These are phyloP conservation scores for Phrixothrix hirtus DNA, from an alignment of 2,888 invertebrate genomes.

Conservation along the genomic window DNA sequence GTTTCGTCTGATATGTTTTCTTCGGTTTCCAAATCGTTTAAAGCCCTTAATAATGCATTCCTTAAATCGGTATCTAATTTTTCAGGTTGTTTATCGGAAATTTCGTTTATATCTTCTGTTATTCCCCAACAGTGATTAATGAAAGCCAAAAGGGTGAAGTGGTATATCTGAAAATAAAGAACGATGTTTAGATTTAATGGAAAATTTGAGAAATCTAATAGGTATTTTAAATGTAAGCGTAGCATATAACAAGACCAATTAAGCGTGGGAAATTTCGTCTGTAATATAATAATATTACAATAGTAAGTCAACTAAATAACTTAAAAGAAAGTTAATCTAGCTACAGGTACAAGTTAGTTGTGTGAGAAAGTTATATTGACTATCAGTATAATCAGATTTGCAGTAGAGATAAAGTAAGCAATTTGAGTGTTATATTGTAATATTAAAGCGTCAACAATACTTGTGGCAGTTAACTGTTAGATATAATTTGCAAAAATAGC, in stretches of 20 bases:
- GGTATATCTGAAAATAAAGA: slow-evolving; percentile 10
- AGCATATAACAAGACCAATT: neutral
- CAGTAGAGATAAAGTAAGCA: too few relatives aligned
- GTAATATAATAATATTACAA: slow-evolving; percentile 7
- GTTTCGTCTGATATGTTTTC: slow-evolving; percentile 41
- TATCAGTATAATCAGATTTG: too few relatives aligned
- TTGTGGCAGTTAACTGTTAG: too few relatives aligned
- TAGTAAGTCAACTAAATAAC: slow-evolving; percentile 6
- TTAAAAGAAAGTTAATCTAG: slow-evolving; percentile 12
- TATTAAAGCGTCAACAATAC: too few relatives aligned
- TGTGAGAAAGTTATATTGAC: slow-evolving; percentile 12
- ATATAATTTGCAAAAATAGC: too few relatives aligned
- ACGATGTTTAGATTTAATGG: slow-evolving; percentile 1
- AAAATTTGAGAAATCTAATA: neutral
- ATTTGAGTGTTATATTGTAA: too few relatives aligned
- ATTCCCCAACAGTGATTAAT: slow-evolving; percentile 1
- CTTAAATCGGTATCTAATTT: slow-evolving; percentile 75
- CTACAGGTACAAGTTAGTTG: neutral
- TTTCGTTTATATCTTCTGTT: slow-evolving; percentile 55
- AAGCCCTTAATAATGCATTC: slow-evolving; percentile 74
- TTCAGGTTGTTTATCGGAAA: slow-evolving; percentile 47
- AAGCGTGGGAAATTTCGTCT: slow-evolving; percentile 3
- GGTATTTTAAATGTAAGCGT: neutral
- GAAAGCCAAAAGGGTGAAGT: slow-evolving; percentile 1
- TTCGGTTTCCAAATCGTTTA: slow-evolving; percentile 74